Evolutionary conservation across 1,140 invertebrate genomes (phyloP).

Genomic region (Maconellicoccus hirsutus): DNA sequence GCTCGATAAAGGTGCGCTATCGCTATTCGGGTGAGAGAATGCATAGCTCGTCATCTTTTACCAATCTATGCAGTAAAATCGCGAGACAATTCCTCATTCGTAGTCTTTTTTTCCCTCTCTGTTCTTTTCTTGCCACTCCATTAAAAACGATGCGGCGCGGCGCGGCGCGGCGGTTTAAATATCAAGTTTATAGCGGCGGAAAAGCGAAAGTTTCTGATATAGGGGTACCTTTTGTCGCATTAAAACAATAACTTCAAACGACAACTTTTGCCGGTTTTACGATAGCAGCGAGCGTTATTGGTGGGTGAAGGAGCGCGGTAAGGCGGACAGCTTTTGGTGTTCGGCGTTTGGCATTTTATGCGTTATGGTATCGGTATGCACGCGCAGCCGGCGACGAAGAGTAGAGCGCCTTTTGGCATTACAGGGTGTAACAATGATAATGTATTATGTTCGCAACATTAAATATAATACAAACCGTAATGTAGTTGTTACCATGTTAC

Average conservation of each 20-base stretch:
- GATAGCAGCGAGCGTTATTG: constrained; percentile 6
- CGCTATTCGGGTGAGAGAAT: no score
- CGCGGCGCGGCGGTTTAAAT: constrained; percentile 7
- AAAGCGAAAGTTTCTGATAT: constrained; percentile 2
- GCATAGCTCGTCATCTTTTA: no score
- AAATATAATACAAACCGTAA: constrained; percentile 19
- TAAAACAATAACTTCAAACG: constrained; percentile 9
- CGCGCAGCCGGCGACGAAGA: background rate
- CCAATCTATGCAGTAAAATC: background rate
- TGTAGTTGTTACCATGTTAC: constrained; percentile 20
- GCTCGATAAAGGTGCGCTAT: no score
- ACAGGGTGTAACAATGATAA: constrained; percentile 17
- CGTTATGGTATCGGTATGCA: background rate
- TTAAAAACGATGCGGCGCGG: no score
- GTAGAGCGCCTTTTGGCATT: background rate
- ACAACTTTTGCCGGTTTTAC: background rate
- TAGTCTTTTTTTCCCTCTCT: background rate
- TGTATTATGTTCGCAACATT: constrained; percentile 20
- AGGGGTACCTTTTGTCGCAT: constrained; percentile 7
- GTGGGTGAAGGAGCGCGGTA: no score
- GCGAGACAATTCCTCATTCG: background rate
- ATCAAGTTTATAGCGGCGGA: background rate
- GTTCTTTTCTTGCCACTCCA: background rate
- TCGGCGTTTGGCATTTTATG: no score
- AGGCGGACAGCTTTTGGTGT: no score